These are phyloP conservation scores for Solenopsis invicta DNA, from an alignment of 1,140 invertebrate species.

Conservation along the genomic window DNA sequence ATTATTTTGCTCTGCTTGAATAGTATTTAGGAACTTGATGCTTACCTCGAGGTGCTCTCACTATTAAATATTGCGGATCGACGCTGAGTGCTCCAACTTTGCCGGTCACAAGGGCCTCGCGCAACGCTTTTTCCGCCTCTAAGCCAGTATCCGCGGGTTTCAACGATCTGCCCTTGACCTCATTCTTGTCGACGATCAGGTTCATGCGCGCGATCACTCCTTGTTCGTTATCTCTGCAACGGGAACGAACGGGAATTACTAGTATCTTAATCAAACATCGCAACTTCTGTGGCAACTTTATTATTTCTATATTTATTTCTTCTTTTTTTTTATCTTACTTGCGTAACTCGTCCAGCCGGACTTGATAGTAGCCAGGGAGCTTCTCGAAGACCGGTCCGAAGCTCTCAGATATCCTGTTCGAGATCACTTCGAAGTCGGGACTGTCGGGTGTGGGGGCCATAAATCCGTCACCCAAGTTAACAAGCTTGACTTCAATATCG, in stretches of 20 bases:
- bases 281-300: background rate
- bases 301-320: background rate
- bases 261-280: background rate
- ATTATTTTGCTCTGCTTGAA: no score
- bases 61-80: slow-evolving; percentile 92
- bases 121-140: slow-evolving; percentile 87
- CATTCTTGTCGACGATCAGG: slow-evolving; percentile 90
- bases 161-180: slow-evolving; percentile 88
- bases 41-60: slow-evolving; percentile 88
- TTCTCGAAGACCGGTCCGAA: slow-evolving; percentile 89
- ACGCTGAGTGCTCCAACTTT: slow-evolving; percentile 92
- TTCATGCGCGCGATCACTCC: slow-evolving; percentile 90
- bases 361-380: slow-evolving; percentile 91
- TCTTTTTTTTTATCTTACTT: slow-evolving; percentile 86
- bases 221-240: slow-evolving; percentile 84
- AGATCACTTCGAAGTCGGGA: slow-evolving; percentile 91
- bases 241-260: slow-evolving; percentile 35
- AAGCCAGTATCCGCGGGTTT: slow-evolving; percentile 85
- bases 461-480: slow-evolving; percentile 92
- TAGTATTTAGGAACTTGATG: background rate
- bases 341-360: slow-evolving; percentile 91
- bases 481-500: slow-evolving; percentile 91
- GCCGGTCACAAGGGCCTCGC: slow-evolving; percentile 91
- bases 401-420: slow-evolving; percentile 89
- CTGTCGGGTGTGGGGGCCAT: slow-evolving; percentile 90